Evolutionary conservation across 2,797 vertebrate species (phyloP), one percentile per base, ranked within the genome.

Genomic region (Chelonia mydas): DNA sequence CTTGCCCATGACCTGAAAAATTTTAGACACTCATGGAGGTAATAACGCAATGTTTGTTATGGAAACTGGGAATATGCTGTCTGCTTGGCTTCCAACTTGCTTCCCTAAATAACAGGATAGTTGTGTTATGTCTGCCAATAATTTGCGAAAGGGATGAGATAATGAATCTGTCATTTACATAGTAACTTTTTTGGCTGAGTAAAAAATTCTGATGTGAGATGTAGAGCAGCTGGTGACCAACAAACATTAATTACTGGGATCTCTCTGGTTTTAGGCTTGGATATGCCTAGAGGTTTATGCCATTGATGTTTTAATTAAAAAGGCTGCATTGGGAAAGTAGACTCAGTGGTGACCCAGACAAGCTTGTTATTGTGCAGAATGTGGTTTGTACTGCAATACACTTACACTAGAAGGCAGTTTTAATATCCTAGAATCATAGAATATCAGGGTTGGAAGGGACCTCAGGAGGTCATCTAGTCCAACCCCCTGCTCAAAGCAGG

Each of bases 61-160:
- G 57, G 90, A 93, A 92, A 50, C 53, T n/a, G 80, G 45, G 86
- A 87, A 79, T 79, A 21, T 27, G 27, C 54, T 88, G 86, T 81
- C 87, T 90, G 81, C 25, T 86, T 95, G 65, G 82, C 59, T 95
- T 96, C 84, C 81, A 91, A 90, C 45, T 78, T 92, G 13, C 53
- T 68, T 77, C 80, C 87, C 41, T 57, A 47, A 78, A 61, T 83
- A 57, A 83, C 28, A 92, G 85, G 87, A 90, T 50, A 80, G 57
- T 87, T 78, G 82, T 45, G 50, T 37, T 51, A 21, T n/a, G 51
- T 91, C 91, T 94, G 80, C 86, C 65, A 92, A 21, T 72, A 59
- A 89, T 94, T 94, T 94, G 80, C 54, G 78, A 45, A 89, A 76
- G 37, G 51, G 45, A 87, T 59, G 80, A 87, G 76, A 50, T 59